Conservation (phyloP, 2,113 vertebrate species). For the Isurus oxyrinchus region DNA sequence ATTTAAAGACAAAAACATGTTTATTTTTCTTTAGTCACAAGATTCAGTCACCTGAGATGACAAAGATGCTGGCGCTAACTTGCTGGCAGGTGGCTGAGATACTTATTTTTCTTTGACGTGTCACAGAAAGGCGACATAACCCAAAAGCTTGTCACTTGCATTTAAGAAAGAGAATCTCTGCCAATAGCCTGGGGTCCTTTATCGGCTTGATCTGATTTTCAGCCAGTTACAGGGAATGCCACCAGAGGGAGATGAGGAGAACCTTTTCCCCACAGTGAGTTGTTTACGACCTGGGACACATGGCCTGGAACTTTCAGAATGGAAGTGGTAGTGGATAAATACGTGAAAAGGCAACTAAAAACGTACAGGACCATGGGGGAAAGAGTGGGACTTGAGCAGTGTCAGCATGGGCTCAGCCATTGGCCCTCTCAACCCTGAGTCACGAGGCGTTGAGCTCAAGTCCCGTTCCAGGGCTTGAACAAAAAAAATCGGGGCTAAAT, state of each 20-base stretch:
- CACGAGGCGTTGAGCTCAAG: background rate
- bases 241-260: background rate
- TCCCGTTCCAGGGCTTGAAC: background rate
- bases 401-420: too few relatives aligned
- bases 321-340: background rate
- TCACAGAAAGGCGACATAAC: background rate
- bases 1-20: background rate
- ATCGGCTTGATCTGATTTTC: background rate
- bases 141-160: background rate
- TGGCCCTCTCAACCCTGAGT: background rate
- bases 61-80: background rate
- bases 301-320: background rate
- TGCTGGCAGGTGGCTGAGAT: background rate
- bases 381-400: background rate
- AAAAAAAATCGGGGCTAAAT: too few relatives aligned
- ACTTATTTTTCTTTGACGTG: background rate
- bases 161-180: background rate
- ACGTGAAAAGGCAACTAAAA: background rate
- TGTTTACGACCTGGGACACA: background rate
- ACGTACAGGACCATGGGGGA: background rate
- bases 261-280: background rate
- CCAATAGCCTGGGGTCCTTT: background rate
- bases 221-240: background rate
- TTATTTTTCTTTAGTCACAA: background rate
- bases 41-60: background rate